Conservation (phyloP, 2,113 vertebrate genomes). For the Apistogramma diplotaenia region DNA sequence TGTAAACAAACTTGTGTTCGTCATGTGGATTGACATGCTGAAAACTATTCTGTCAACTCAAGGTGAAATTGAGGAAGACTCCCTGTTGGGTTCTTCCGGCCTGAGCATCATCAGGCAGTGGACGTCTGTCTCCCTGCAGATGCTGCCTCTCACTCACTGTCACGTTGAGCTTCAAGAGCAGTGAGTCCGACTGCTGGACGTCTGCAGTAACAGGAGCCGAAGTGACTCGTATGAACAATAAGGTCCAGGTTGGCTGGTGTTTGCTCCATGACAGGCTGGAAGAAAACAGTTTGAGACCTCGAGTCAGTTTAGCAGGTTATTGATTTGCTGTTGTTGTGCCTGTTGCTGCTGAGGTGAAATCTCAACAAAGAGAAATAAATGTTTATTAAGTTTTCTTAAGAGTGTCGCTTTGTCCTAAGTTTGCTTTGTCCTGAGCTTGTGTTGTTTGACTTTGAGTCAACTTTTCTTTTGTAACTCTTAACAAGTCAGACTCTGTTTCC, state of each 20-base stretch:
- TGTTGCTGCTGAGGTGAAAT: neutral
- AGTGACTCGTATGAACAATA: constrained; percentile 9
- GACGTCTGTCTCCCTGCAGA: constrained; percentile 3
- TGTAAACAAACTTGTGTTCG: neutral
- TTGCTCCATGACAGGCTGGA: neutral
- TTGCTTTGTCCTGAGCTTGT: constrained; percentile 7
- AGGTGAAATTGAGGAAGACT: neutral
- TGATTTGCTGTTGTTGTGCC: neutral
- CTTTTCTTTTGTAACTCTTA: constrained; percentile 9
- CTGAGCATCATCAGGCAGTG: neutral
- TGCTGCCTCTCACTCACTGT: constrained; percentile 41
- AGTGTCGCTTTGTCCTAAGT: neutral
- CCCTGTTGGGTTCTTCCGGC: neutral
- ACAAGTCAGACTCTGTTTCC: neutral
- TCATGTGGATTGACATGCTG: neutral
- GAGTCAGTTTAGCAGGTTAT: neutral
- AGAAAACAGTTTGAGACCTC: neutral
- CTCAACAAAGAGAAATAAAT: neutral
- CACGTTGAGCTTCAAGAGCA: neutral
- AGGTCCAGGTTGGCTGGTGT: neutral
- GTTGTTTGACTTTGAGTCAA: constrained; percentile 13
- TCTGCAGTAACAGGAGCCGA: constrained; percentile 21
- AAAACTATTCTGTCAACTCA: neutral
- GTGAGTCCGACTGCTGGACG: neutral
- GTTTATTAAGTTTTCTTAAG: neutral